phyloP scores from a whole-genome alignment of 2,113 vertebrate genomes.

The Otocyon megalotis region DNA sequence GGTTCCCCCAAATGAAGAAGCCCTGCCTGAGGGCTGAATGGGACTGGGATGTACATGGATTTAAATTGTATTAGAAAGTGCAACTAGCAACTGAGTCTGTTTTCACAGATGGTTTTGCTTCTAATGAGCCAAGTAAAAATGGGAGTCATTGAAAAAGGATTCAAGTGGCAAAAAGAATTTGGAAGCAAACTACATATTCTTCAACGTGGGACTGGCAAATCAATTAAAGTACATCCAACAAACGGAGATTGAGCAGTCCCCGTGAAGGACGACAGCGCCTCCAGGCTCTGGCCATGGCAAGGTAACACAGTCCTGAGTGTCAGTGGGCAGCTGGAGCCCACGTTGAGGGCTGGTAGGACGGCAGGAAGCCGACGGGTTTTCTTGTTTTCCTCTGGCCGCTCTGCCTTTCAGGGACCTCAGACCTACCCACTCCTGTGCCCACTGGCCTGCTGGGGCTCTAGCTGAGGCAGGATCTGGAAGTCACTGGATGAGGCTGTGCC shows the following conservation, averaged over 20 bases:
- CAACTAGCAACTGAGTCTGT: not conserved
- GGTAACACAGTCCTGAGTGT: not conserved
- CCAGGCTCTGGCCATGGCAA: not conserved
- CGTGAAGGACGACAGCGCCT: not conserved
- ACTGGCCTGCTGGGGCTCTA: not conserved
- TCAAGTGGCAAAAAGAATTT: not conserved
- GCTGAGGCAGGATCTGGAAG: not conserved
- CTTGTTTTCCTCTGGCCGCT: not conserved
- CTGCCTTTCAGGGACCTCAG: not conserved
- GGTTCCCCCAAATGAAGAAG: not conserved
- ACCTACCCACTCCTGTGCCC: not conserved
- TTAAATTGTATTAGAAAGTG: slow-evolving; percentile 9
- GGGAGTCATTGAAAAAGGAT: not conserved
- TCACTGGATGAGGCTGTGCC: not conserved
- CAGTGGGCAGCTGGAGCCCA: not conserved
- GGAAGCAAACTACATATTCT: not conserved
- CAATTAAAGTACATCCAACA: not conserved
- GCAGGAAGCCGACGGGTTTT: not conserved
- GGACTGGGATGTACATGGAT: not conserved
- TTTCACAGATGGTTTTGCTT: not conserved
- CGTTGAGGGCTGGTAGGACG: not conserved
- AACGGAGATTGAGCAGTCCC: not conserved
- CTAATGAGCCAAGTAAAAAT: slow-evolving; percentile 11
- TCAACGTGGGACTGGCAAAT: not conserved
- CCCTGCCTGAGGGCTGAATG: not conserved